Evolutionary conservation across 1,140 invertebrate genomes (phyloP), one percentile per base, ranked within the genome.

Genomic region (Vollenhovia emeryi): DNA sequence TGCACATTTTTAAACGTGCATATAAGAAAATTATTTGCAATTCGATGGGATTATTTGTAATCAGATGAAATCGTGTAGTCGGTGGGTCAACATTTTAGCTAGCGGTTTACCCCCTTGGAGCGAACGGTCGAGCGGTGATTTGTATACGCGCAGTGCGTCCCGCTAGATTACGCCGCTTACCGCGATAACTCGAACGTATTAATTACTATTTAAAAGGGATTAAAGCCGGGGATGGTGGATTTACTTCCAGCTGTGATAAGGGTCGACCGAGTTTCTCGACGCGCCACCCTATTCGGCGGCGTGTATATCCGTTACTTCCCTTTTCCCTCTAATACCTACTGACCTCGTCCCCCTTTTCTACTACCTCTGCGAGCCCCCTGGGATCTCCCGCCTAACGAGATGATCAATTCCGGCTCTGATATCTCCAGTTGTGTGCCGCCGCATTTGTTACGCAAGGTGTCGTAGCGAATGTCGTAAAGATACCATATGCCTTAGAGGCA

Each of bases 191-290:
- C 80, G 85, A 89, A 89, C 87, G 87, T 90, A 92, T 91, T 92
- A 91, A 92, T 92, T 92, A 90, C 90, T 80, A 86, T 92, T 92
- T 92, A 91, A 92, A 91, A 86, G 86, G 89, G 88, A 85, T 91
- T 89, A 90, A 73, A 71, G 74, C 71, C 79, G 76, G 88, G 89
- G 86, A 83, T 57, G 18, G 73, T 80, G 84, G 87, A 92, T 92
- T 92, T 91, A 92, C 86, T 75, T 75, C 85, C 64, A 60, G 48
- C 74, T 84, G 74, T 84, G 87, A 88, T 92, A 92, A 91, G 91
- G 90, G 89, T 89, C 76, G 89, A 87, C 86, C 79, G 86, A 57
- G 83, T 79, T 45, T 50, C 82, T 24, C 11, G n/a, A 79, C 71
- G 11, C 76, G 21, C 36, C 40, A 43, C 40, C 24, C 33, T 45